Evolutionary conservation across 2,113 vertebrate species (phyloP).

Genomic region (Saccopteryx leptura): DNA sequence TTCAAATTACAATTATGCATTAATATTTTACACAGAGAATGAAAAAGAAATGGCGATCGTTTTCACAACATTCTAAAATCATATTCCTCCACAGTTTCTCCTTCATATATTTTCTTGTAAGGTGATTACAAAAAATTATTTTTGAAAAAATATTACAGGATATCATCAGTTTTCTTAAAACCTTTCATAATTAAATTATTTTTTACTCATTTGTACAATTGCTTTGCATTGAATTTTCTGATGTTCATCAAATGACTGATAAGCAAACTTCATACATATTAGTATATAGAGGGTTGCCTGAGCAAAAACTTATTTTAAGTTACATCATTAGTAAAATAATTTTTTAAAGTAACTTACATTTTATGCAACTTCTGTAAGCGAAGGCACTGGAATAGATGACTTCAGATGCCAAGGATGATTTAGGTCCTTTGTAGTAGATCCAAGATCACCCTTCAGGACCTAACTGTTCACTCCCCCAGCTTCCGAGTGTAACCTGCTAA

Average conservation of each 20-base stretch:
- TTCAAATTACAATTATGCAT: not conserved
- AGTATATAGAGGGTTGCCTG: not conserved
- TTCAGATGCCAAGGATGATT: not conserved
- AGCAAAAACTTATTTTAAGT: not conserved
- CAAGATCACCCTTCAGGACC: not conserved
- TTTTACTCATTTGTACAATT: not conserved
- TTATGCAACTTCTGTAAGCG: not conserved
- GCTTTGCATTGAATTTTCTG: not conserved
- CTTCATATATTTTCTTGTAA: not conserved
- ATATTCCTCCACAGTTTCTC: not conserved
- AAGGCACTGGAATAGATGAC: not conserved
- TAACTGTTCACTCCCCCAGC: not conserved
- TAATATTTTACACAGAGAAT: slow-evolving; percentile 5
- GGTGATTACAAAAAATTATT: not conserved
- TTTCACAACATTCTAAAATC: slow-evolving; percentile 4
- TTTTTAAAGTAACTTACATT: not conserved
- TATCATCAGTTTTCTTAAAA: not conserved
- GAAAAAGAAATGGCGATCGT: not conserved
- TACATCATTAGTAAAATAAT: not conserved
- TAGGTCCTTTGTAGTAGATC: not conserved
- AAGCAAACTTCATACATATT: not conserved
- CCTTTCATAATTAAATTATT: not conserved
- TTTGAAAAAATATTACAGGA: not conserved
- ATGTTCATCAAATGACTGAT: not conserved
- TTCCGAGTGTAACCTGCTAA: not conserved